A percentile compares a stretch with the other conserved stretches of the same genome.
phyloP scores from a whole-genome alignment of 2,888 invertebrate genomes.

The Dorcus parallelipipedus region DNA sequence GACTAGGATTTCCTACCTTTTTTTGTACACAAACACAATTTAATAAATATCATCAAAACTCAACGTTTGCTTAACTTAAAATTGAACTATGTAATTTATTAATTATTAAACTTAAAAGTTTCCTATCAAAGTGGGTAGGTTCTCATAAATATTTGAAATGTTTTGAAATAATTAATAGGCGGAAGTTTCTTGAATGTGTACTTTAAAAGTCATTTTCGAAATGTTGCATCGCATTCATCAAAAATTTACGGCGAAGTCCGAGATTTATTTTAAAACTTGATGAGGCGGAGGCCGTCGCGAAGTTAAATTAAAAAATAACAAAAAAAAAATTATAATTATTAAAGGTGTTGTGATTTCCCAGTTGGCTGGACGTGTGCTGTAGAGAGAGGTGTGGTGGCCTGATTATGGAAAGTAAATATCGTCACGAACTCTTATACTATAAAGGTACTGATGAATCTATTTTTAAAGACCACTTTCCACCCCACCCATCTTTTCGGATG shows the following conservation, averaged over 20 bases:
- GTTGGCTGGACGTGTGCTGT: constrained; percentile 31
- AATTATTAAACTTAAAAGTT: too few relatives aligned
- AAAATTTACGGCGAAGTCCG: background rate
- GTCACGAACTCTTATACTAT: constrained; percentile 30
- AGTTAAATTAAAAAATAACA: constrained; percentile 27
- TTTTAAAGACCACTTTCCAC: constrained; percentile 28
- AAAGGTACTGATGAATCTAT: constrained; percentile 29
- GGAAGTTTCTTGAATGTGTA: too few relatives aligned
- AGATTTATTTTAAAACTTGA: background rate
- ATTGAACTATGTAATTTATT: too few relatives aligned
- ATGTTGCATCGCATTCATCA: background rate
- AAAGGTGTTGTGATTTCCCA: constrained; percentile 41
- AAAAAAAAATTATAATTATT: constrained; percentile 37
- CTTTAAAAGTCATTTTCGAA: background rate
- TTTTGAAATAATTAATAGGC: too few relatives aligned
- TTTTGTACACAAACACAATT: too few relatives aligned
- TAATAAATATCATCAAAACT: too few relatives aligned
- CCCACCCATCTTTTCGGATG: constrained; percentile 9
- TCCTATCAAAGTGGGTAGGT: too few relatives aligned
- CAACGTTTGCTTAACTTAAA: too few relatives aligned
- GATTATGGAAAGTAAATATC: constrained; percentile 36
- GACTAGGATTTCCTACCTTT: too few relatives aligned
- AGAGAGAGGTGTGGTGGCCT: constrained; percentile 30
- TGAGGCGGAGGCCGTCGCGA: constrained; percentile 17
- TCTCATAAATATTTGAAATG: too few relatives aligned